Evolutionary conservation across 2,113 vertebrate species (phyloP).

Genomic region (Oceanodroma tethys): DNA sequence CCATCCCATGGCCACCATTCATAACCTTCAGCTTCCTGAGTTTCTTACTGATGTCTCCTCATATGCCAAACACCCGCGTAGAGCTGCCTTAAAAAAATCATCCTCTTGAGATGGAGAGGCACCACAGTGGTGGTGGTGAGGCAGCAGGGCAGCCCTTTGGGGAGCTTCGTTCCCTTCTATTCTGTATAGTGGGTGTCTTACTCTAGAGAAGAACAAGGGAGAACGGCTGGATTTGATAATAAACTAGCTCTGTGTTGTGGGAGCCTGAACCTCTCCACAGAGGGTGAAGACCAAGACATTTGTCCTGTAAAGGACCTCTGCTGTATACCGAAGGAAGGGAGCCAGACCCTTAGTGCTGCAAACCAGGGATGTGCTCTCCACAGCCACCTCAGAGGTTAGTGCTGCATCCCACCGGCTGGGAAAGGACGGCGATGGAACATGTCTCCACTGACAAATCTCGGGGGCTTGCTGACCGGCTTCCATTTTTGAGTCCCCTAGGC

Average conservation of each 20-base stretch:
- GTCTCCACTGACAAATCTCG: background rate
- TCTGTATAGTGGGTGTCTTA: background rate
- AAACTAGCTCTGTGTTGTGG: background rate
- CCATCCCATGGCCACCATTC: conserved; percentile 12
- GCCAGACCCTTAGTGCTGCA: background rate
- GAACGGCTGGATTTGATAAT: background rate
- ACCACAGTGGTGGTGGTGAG: background rate
- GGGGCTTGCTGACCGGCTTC: background rate
- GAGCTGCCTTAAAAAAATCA: background rate
- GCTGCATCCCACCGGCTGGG: background rate
- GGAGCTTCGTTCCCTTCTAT: background rate
- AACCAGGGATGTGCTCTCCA: background rate
- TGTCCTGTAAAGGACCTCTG: background rate
- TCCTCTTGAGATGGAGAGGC: background rate
- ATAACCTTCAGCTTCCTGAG: background rate
- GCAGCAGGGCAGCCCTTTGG: background rate
- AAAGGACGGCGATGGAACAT: background rate
- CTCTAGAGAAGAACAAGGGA: background rate
- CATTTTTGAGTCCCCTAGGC: background rate
- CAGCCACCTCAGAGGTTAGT: background rate
- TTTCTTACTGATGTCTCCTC: background rate
- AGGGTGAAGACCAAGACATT: background rate
- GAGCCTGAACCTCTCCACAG: background rate
- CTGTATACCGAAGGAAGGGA: background rate
- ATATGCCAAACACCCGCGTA: background rate